Base-by-base conservation (phyloP, 2,888 invertebrate species). In the Mactromeris polynyma region DNA sequence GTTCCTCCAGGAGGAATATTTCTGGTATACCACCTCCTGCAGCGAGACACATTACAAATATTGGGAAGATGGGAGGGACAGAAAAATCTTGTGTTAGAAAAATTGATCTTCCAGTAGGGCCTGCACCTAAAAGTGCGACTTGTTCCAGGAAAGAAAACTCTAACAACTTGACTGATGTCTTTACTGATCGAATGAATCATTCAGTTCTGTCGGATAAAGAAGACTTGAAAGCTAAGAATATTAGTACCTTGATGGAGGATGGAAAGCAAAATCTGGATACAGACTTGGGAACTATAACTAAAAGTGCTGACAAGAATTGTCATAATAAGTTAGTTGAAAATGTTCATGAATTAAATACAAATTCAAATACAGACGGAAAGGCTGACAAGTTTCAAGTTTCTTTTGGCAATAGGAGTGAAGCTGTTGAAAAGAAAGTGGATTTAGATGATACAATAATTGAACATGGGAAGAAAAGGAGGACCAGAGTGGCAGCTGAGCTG, bases 101-200 rank as follows among this genome's bases (percentile, higher is more conserved):
- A 42, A 83, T 87, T 64, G 80, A 79, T 31, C 79, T 87, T 6
- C 83, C 83, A 83, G 33, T 42, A 6, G 87, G 79, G 21, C 83
- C 87, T 33, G 40, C 26, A n/a, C 7, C 40, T 69, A n/a, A 64
- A 69, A 82, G 36, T 33, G 9, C n/a, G 0, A 26, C 6, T 64
- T 64, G 9, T 26, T 64, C 26, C 9, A 64, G 4, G 3, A 64
- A 64, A 4, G 6, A 64, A 26, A 64, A 64, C 26, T 26, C 58
- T n/a, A 26, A 58, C 26, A 26, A n/a, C n/a, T 3, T 58, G 58
- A n/a, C 14, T 58, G 58, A 54, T 54, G 54, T 11, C 3, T 54
- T 54, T 9, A 9, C 14, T 42, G 42, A 42, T 42, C 42, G 17
- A 21, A 58, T 19, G n/a, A n/a, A 58, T n/a, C 3, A 19, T n/a